These are phyloP conservation scores for Riparia riparia DNA, from an alignment of 2,113 vertebrate species.

Conservation along the genomic window DNA sequence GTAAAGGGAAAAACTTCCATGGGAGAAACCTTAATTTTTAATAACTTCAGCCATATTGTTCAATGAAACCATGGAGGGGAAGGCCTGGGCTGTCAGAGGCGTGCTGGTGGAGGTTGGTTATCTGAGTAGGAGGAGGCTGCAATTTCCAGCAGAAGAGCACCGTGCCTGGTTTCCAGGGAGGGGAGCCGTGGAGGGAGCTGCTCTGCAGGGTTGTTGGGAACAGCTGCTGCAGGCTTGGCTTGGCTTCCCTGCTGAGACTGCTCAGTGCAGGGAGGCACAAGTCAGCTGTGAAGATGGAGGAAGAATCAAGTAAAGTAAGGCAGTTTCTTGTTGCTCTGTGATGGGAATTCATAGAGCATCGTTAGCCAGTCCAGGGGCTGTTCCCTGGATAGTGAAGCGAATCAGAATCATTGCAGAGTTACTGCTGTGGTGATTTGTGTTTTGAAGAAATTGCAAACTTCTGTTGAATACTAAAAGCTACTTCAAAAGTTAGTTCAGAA, in stretches of 20 bases:
- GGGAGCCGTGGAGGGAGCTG: not conserved
- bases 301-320: not conserved
- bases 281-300: not conserved
- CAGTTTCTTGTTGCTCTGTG: not conserved
- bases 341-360: not conserved
- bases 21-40: not conserved
- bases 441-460: not conserved
- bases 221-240: not conserved
- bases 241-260: not conserved
- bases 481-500: not conserved
- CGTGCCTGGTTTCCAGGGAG: accelerated
- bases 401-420: not conserved
- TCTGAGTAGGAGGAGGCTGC: not conserved
- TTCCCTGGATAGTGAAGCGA: not conserved
- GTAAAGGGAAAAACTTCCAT: not conserved
- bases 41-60: not conserved
- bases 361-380: not conserved
- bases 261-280: not conserved
- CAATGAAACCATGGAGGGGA: accelerated
- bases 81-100: not conserved
- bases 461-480: not conserved
- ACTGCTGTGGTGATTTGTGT: not conserved
- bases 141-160: not conserved
- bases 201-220: not conserved
- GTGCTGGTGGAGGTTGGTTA: not conserved